These are phyloP conservation scores for Apis florea DNA, from an alignment of 1,140 invertebrate species.

Conservation along the genomic window DNA sequence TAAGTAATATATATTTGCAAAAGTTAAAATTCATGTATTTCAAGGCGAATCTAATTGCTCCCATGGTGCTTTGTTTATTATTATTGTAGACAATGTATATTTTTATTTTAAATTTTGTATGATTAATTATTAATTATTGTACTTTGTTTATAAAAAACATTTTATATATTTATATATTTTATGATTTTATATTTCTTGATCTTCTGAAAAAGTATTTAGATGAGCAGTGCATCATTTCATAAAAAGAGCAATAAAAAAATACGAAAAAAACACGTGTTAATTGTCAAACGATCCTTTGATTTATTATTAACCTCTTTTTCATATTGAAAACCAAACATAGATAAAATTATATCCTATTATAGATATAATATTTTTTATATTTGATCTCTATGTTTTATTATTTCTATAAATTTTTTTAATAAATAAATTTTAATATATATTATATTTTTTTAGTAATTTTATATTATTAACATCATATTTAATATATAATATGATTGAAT, in stretches of 20 bases:
- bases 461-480: neutral
- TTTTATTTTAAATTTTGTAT: neutral
- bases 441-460: neutral
- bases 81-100: conserved; percentile 25
- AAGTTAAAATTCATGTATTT: conserved; percentile 30
- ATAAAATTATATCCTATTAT: neutral
- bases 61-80: conserved; percentile 52
- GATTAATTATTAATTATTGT: neutral
- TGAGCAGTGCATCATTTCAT: conserved; percentile 12
- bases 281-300: neutral
- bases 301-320: neutral
- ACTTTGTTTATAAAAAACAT: neutral
- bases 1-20: neutral
- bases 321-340: neutral
- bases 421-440: neutral
- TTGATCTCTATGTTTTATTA: neutral
- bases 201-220: neutral
- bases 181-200: neutral
- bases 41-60: neutral
- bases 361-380: neutral
- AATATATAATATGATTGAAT: conserved; percentile 9
- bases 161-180: neutral
- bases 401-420: neutral
- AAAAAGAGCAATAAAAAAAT: conserved; percentile 1
- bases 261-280: conserved; percentile 13